phyloP scores from a whole-genome alignment of 2,797 vertebrate genomes.

The Neostethus bicornis region DNA sequence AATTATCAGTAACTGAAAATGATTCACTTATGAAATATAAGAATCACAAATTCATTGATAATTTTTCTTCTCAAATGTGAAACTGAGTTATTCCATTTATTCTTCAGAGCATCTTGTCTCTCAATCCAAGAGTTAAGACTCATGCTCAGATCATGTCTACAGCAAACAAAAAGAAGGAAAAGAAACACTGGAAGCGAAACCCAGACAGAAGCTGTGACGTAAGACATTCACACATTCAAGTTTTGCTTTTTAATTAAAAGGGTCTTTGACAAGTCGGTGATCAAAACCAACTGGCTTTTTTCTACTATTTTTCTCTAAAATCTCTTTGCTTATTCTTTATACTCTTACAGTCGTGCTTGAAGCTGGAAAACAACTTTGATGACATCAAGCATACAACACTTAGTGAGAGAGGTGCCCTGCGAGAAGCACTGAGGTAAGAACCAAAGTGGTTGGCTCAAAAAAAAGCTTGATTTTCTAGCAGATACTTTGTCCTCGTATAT shows the following conservation, averaged over 20 bases:
- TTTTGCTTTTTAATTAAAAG: neutral
- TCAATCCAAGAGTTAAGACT: conserved; percentile 86
- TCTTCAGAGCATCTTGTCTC: conserved; percentile 84
- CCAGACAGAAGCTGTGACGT: conserved; percentile 84
- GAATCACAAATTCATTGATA: neutral
- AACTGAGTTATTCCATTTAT: neutral
- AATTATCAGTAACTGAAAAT: neutral
- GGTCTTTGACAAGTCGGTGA: neutral
- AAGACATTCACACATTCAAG: conserved; percentile 57
- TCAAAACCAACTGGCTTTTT: neutral
- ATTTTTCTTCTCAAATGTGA: neutral
- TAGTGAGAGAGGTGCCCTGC: conserved; percentile 83
- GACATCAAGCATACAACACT: conserved; percentile 93
- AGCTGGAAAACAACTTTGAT: conserved; percentile 93
- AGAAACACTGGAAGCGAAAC: conserved; percentile 93
- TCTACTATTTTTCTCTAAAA: neutral
- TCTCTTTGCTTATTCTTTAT: accelerated
- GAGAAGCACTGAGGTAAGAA: conserved; percentile 64
- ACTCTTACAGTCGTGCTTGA: conserved; percentile 80
- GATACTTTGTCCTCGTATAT: neutral
- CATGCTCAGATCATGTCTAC: conserved; percentile 84
- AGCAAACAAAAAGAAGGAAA: conserved; percentile 84
- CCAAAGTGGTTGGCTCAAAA: neutral
- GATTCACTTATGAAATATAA: neutral
- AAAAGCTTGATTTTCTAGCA: neutral